Base-by-base conservation (phyloP, 2,888 invertebrate genomes). In the Callosobruchus maculatus region DNA sequence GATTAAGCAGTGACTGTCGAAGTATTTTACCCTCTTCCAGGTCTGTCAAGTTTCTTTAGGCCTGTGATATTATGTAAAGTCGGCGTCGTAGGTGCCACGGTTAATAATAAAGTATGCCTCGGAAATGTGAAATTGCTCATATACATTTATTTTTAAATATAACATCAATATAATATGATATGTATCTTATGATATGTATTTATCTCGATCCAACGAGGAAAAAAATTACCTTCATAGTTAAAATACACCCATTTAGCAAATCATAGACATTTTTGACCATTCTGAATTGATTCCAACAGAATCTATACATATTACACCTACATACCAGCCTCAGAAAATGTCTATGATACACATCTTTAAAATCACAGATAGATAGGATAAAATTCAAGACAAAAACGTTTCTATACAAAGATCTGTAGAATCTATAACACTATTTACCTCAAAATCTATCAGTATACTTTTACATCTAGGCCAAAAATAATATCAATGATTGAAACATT, bases 61-160 rank as follows among this genome's bases (percentile, higher is more conserved):
- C n/a, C n/a, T n/a, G n/a, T n/a, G n/a, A n/a, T n/a, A n/a, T n/a
- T n/a, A n/a, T n/a, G n/a, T n/a, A n/a, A n/a, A n/a, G n/a, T 26
- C 26, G 26, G 26, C 2, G 2, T 4, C 26, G 7, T 7, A 26
- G 2, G 2, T 26, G 2, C 7, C 7, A 7, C 7, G 2, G 26
- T 26, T 26, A 26, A 7, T 49, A 49, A 49, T 13, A 18, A 49
- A 49, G 49, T 49, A 49, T 18, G 18, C 18, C 49, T 49, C 13
- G 49, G 49, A 49, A 49, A 49, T 68, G 68, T 68, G 21, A 22
- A 79, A 74, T 85, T 86, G 86, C 86, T 85, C 74, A 84, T 85
- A 86, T 85, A 87, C 86, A 86, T 87, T 86, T 86, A 87, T 86
- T 86, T 84, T 84, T 81, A 85, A 84, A 81, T 83, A 83, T 84